Conservation (phyloP, 2,113 vertebrate species). For the Macquaria australasica region DNA sequence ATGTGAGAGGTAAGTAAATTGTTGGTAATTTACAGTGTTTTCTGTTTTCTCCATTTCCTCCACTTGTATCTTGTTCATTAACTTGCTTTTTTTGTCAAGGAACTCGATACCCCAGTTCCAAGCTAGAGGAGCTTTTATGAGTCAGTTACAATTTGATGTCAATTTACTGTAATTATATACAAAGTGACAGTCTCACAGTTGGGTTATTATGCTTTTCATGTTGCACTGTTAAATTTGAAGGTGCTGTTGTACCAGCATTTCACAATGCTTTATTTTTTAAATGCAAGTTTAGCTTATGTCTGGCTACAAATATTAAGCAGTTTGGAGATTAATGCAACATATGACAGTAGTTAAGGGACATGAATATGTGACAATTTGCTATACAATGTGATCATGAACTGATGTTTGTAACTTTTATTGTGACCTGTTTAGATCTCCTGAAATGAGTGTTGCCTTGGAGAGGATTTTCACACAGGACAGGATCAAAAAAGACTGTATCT, state of each 20-base stretch:
- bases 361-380: background rate
- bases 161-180: constrained; percentile 16
- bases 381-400: background rate
- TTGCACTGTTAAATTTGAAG: background rate
- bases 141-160: constrained; percentile 14
- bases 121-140: constrained; percentile 30
- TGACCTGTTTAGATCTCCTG: constrained; percentile 28
- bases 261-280: background rate
- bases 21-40: constrained; percentile 4
- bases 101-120: background rate
- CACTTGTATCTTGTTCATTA: background rate
- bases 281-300: background rate
- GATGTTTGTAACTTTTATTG: background rate
- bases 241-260: background rate
- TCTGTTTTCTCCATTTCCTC: background rate
- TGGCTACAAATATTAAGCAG: background rate
- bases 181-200: background rate
- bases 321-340: background rate
- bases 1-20: constrained; percentile 75
- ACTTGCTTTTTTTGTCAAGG: constrained; percentile 12
- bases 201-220: background rate
- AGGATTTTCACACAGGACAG: background rate
- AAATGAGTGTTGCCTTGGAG: background rate
- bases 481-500: background rate
- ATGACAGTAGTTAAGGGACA: background rate